Conservation (phyloP, 2,888 invertebrate species). For the Idaea biselata region DNA sequence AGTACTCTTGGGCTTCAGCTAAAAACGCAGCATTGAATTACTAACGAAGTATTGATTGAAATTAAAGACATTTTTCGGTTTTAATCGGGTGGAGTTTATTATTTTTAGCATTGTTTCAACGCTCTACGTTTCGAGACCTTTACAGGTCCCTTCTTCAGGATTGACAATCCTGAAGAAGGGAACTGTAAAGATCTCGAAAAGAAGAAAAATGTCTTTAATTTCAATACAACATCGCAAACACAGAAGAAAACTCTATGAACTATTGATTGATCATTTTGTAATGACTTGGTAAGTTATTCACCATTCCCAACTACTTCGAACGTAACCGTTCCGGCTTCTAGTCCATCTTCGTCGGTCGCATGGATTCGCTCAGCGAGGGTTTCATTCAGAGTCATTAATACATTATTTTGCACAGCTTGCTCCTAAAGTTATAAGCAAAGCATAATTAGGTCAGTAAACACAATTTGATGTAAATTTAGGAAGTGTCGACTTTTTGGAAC, state of each 20-base stretch:
- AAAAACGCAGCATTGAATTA: conserved; percentile 13
- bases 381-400: conserved; percentile 53
- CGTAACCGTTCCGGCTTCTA: conserved; percentile 76
- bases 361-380: conserved; percentile 60
- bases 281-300: conserved; percentile 27
- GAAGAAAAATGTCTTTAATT: no score
- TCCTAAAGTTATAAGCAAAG: conserved; percentile 44
- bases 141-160: no score
- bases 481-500: no score
- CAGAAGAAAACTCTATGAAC: no score
- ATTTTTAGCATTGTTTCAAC: no score
- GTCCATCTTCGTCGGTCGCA: conserved; percentile 80
- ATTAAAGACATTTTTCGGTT: no score
- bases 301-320: conserved; percentile 68
- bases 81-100: no score
- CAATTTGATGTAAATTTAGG: no score
- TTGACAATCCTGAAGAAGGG: no score
- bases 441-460: neutral
- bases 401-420: conserved; percentile 47
- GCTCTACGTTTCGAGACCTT: no score
- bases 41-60: neutral
- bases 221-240: no score
- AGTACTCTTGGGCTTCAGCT: conserved; percentile 58
- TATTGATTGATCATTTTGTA: neutral
- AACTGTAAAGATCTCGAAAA: no score